These are phyloP conservation scores for Ericerus pela DNA, from an alignment of 1,140 invertebrate species.

Conservation along the genomic window DNA sequence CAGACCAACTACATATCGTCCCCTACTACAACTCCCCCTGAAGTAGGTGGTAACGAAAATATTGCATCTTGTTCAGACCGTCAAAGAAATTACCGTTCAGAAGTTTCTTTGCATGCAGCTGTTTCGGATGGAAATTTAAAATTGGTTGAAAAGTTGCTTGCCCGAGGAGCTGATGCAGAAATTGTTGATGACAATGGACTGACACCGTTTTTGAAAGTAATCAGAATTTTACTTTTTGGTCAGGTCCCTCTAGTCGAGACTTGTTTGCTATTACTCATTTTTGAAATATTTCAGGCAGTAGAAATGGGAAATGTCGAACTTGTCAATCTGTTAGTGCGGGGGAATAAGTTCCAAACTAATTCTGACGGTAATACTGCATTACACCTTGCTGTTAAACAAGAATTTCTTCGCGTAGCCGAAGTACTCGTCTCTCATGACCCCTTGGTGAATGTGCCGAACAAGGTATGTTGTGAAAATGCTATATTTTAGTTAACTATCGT, in stretches of 20 bases:
- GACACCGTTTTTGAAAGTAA: neutral
- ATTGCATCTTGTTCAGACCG: too few species aligned
- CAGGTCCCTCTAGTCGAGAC: neutral
- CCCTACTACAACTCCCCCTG: too few species aligned
- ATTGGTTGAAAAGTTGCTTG: neutral
- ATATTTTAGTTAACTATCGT: neutral
- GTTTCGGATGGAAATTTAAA: neutral
- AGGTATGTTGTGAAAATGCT: neutral
- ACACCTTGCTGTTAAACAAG: neutral
- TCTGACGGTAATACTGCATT: neutral
- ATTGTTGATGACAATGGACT: neutral
- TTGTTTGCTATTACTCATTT: neutral
- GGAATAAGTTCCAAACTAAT: neutral
- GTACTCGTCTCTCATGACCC: neutral
- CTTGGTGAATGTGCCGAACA: neutral
- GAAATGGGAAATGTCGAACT: neutral
- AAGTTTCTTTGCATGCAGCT: neutral
- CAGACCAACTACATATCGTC: too few species aligned
- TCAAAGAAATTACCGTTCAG: too few species aligned
- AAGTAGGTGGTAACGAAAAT: too few species aligned
- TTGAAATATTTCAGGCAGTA: neutral
- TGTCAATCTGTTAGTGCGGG: neutral
- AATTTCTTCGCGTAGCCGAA: neutral
- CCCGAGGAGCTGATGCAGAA: neutral
- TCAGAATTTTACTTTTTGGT: neutral